A percentile compares a stretch with the other conserved stretches of the same genome.
phyloP scores from a whole-genome alignment of 2,113 vertebrate species.

The Nothobranchius kuhntae region DNA sequence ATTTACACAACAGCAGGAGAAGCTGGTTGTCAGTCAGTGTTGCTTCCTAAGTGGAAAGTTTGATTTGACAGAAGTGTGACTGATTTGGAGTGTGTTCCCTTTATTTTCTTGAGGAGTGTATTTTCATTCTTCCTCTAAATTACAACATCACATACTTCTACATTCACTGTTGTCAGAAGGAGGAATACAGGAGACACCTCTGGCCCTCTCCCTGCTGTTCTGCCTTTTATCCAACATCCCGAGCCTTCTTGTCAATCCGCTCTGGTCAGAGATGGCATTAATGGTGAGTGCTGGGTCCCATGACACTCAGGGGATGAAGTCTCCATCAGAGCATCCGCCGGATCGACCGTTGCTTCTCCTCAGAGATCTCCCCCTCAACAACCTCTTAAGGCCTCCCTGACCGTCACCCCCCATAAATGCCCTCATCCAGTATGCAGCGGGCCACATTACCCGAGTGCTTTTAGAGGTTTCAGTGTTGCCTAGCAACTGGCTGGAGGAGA shows the following conservation, averaged over 20 bases:
- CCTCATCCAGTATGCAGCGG: conserved; percentile 15
- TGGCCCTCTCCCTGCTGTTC: neutral
- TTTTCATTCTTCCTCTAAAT: neutral
- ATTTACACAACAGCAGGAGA: too few relatives aligned
- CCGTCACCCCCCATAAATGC: conserved; percentile 19
- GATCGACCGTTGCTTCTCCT: neutral
- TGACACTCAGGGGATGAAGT: conserved; percentile 11
- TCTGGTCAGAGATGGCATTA: conserved; percentile 19
- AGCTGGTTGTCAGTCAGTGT: too few relatives aligned
- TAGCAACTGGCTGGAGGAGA: conserved; percentile 76
- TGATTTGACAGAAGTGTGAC: too few relatives aligned
- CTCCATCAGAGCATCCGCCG: conserved; percentile 14
- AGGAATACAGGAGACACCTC: neutral
- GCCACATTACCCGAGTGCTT: conserved; percentile 55
- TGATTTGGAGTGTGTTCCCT: too few relatives aligned
- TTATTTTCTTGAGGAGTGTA: too few relatives aligned
- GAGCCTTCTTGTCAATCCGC: neutral
- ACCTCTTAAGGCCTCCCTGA: conserved; percentile 3
- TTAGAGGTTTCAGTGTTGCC: conserved; percentile 72
- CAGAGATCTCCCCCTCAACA: conserved; percentile 10
- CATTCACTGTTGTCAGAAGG: neutral
- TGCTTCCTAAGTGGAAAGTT: too few relatives aligned
- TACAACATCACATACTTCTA: neutral
- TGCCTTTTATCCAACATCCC: neutral
- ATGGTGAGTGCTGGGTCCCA: conserved; percentile 19